These are phyloP conservation scores for Hoplodrina blanda DNA, from an alignment of 2,888 invertebrate genomes.

Conservation along the genomic window DNA sequence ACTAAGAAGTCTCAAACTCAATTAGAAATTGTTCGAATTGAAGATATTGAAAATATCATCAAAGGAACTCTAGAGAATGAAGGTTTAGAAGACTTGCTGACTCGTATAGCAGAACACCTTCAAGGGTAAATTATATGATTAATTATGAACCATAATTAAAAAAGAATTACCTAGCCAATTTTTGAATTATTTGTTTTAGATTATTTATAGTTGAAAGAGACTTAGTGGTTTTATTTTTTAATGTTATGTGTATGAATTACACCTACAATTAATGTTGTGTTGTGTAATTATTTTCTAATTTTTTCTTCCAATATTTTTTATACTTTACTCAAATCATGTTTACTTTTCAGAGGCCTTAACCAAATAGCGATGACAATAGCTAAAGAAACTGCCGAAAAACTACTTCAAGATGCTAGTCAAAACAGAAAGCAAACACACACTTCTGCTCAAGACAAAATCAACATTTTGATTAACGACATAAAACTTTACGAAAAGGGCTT, in stretches of 20 bases:
- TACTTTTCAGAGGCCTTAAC: slow-evolving; percentile 91
- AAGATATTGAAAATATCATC: slow-evolving; percentile 93
- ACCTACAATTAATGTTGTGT: too few species aligned
- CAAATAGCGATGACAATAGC: slow-evolving; percentile 92
- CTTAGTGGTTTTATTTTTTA: too few species aligned
- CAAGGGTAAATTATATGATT: slow-evolving; percentile 88
- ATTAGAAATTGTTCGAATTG: slow-evolving; percentile 92
- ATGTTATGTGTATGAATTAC: too few species aligned
- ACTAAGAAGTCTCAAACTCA: slow-evolving; percentile 81
- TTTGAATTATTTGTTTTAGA: too few species aligned
- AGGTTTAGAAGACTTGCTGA: slow-evolving; percentile 93
- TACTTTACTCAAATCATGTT: background rate
- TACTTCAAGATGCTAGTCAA: slow-evolving; percentile 93
- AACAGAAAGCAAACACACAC: slow-evolving; percentile 94
- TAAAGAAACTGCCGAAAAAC: slow-evolving; percentile 93
- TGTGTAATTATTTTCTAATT: background rate
- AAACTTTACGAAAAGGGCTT: slow-evolving; percentile 95
- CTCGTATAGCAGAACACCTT: slow-evolving; percentile 93
- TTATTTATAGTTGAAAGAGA: too few species aligned
- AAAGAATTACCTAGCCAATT: background rate
- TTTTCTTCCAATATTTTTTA: background rate
- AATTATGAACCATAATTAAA: background rate
- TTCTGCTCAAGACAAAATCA: slow-evolving; percentile 95
- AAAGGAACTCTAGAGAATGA: slow-evolving; percentile 92
- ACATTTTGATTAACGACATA: slow-evolving; percentile 93